Percentiles rank a stretch among this genome's conserved stretches.
These are phyloP conservation scores for Adelognathus sp. DNA, from an alignment of 2,888 invertebrate species.

Conservation along the genomic window DNA sequence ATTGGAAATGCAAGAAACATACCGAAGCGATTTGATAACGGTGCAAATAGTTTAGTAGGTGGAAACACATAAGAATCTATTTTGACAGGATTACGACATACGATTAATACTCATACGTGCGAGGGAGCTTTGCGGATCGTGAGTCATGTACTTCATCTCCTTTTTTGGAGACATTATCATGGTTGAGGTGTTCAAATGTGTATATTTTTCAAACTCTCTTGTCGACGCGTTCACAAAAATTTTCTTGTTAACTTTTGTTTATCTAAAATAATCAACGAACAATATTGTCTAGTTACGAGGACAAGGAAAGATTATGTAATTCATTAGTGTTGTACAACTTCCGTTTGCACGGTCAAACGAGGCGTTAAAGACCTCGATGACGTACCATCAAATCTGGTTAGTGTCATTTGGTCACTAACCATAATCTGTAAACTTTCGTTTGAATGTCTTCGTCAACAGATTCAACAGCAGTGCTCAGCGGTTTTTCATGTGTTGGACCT, in stretches of 20 bases:
- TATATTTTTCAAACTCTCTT: too few species aligned
- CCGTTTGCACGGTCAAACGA: neutral
- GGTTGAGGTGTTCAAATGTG: too few species aligned
- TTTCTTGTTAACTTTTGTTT: too few species aligned
- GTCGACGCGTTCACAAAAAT: too few species aligned
- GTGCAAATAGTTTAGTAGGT: neutral
- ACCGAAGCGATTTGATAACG: too few species aligned
- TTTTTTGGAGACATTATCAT: neutral
- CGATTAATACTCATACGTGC: neutral
- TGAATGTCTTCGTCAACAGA: neutral
- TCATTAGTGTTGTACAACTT: neutral
- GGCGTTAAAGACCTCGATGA: neutral
- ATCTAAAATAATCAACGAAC: too few species aligned
- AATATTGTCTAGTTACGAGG: too few species aligned
- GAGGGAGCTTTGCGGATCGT: neutral
- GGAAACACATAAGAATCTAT: neutral
- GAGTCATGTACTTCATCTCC: neutral
- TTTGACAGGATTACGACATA: too few species aligned
- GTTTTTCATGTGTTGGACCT: neutral
- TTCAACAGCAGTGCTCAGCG: neutral
- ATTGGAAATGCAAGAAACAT: too few species aligned
- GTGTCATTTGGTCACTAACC: neutral
- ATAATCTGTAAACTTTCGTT: neutral
- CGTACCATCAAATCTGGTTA: neutral
- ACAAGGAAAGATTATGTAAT: too few species aligned